Evolutionary conservation across 2,797 vertebrate genomes (phyloP).

Genomic region (Sebastes steindachneri): DNA sequence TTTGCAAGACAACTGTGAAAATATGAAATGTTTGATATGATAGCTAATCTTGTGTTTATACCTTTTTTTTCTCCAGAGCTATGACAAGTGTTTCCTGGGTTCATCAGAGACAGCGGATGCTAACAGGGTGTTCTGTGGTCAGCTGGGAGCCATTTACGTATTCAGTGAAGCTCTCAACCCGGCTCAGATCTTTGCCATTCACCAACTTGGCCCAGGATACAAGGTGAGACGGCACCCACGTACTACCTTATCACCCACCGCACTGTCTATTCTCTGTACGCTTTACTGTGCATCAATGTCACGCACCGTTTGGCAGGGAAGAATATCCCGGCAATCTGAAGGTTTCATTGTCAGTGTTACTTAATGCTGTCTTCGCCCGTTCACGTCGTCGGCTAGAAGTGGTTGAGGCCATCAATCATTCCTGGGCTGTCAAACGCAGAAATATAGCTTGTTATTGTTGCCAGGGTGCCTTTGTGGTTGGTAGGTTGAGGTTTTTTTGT

Average conservation of each 20-base stretch:
- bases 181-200: constrained; percentile 98
- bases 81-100: constrained; percentile 99
- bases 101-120: constrained; percentile 98
- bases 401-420: constrained; percentile 24
- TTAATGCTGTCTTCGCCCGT: background rate
- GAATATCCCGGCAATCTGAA: background rate
- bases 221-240: constrained; percentile 84
- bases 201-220: constrained; percentile 97
- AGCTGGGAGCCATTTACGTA: constrained; percentile 96
- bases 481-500: background rate
- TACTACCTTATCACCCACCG: background rate
- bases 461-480: constrained; percentile 3
- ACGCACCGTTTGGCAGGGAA: background rate
- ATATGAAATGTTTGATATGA: background rate
- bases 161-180: constrained; percentile 99
- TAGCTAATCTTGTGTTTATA: background rate
- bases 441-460: background rate
- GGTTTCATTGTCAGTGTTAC: constrained; percentile 13
- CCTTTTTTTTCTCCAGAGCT: constrained; percentile 85
- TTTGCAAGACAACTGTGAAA: background rate
- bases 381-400: background rate
- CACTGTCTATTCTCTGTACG: background rate
- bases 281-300: constrained; percentile 11
- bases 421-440: background rate
- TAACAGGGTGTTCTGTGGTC: constrained; percentile 97